Base-by-base conservation (phyloP, 2,888 invertebrate species). In the Tineola bisselliella region DNA sequence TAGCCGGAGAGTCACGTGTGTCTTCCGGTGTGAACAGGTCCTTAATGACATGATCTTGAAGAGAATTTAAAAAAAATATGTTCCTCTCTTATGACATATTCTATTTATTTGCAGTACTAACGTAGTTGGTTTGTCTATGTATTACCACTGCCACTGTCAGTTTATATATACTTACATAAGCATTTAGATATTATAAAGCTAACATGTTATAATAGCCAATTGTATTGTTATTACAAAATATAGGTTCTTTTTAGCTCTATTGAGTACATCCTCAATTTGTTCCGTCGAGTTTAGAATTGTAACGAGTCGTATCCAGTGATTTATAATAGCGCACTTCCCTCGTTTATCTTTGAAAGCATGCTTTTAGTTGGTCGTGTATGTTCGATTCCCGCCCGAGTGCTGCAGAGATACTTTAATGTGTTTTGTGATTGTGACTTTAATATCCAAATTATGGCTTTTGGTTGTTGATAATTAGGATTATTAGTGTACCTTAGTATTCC, bases 1-100 rank as follows among this genome's bases (percentile, higher is more conserved):
- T 66, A 65, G 69, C 33, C 58, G 62, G 69, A 76, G 77, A 72
- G 74, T 81, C 84, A 84, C 81, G 84, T 77, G 75, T 74, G 70
- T 64, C 76, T 83, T 86, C 84, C 84, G 82, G 73, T 72, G 78
- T 69, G 69, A 67, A 69, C 71, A 64, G 65, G 62, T 71, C 64
- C 68, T 69, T 74, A 78, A 77, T 74, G 65, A 67, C 64, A 63
- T 62, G 19, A 63, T 62, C 60, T 48, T 64, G 63, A 62, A 56
- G 63, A 64, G 67, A 67, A 68, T 69, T 64, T 65, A 64, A 65
- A 65, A n/a, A 25, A 25, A 68, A 63, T 58, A 54, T 25, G 43
- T 30, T 17, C 25, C 25, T n/a, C 60, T 19, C 44, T 48, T 13
- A 59, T 19, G 38, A 38, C 10, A 38, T 12, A 38, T 38, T 38